Evolutionary conservation across 2,888 invertebrate species (phyloP).

Genomic region (Sialis lutaria): DNA sequence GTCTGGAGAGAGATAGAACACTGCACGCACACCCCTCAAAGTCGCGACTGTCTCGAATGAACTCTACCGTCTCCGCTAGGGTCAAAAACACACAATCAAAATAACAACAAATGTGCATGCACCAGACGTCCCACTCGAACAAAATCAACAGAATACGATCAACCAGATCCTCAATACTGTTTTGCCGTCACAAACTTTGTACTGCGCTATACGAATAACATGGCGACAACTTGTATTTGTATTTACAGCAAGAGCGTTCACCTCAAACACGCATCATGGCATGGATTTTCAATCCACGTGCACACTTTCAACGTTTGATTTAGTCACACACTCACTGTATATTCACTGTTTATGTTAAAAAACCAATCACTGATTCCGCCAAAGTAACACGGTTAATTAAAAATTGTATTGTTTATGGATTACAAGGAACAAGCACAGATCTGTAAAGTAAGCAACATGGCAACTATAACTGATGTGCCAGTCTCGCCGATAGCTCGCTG

Average conservation of each 20-base stretch:
- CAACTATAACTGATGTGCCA: no score
- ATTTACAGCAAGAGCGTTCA: not conserved
- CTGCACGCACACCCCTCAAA: conserved; percentile 24
- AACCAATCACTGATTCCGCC: no score
- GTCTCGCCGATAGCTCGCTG: no score
- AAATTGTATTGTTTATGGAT: no score
- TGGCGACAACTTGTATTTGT: conserved; percentile 1
- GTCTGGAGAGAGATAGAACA: conserved; percentile 12
- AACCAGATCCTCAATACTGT: no score
- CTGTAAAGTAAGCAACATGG: no score
- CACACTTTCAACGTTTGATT: no score
- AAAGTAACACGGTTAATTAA: no score
- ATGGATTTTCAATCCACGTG: not conserved
- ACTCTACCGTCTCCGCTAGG: conserved; percentile 29
- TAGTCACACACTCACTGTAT: no score
- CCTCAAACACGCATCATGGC: not conserved
- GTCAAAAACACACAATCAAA: conserved; percentile 49
- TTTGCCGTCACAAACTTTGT: no score
- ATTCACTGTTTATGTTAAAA: no score
- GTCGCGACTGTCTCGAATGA: conserved; percentile 23
- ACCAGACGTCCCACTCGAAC: conserved; percentile 10
- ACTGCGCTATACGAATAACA: not conserved
- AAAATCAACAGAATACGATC: not conserved
- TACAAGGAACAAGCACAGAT: no score
- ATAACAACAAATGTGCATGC: conserved; percentile 56